A percentile compares a stretch with the other conserved stretches of the same genome.
Evolutionary conservation across 1,140 invertebrate genomes (phyloP).

Genomic region (Elymnias hypermnestra): DNA sequence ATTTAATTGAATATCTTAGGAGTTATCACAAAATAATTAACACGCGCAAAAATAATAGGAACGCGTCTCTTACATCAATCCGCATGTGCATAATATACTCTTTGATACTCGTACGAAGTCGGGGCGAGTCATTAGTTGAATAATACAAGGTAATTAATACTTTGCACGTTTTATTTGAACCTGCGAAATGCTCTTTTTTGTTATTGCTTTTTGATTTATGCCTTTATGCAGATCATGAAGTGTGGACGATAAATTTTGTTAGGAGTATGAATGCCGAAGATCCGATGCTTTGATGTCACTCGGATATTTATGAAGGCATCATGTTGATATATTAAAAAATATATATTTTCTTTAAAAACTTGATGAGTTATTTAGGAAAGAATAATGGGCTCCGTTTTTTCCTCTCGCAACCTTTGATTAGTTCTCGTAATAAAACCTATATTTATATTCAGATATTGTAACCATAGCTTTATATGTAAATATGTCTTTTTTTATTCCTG

Average conservation of each 20-base stretch:
- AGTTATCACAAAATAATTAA: too few relatives aligned
- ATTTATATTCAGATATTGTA: constrained; percentile 13
- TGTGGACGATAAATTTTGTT: constrained; percentile 36
- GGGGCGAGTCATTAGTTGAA: too few relatives aligned
- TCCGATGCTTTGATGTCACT: constrained; percentile 36
- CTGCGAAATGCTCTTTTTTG: constrained; percentile 31
- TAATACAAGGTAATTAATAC: constrained; percentile 42
- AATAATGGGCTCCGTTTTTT: constrained; percentile 23
- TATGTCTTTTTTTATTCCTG: too few relatives aligned
- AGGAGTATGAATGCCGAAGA: constrained; percentile 29
- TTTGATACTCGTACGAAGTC: too few relatives aligned
- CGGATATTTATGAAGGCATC: constrained; percentile 46
- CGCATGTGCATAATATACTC: too few relatives aligned
- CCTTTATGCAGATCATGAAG: constrained; percentile 40
- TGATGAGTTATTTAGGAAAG: constrained; percentile 48
- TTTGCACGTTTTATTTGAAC: constrained; percentile 32
- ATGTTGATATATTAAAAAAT: constrained; percentile 39
- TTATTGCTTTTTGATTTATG: constrained; percentile 37
- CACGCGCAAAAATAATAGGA: too few relatives aligned
- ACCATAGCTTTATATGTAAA: constrained; percentile 3
- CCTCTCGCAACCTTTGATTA: constrained; percentile 22
- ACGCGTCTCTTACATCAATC: too few relatives aligned
- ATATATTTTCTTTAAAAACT: constrained; percentile 28
- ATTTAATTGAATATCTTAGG: too few relatives aligned
- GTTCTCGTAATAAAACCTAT: constrained; percentile 26